Evolutionary conservation across 2,113 vertebrate genomes (phyloP), one percentile per base, ranked within the genome.

Genomic region (Meleagris gallopavo): DNA sequence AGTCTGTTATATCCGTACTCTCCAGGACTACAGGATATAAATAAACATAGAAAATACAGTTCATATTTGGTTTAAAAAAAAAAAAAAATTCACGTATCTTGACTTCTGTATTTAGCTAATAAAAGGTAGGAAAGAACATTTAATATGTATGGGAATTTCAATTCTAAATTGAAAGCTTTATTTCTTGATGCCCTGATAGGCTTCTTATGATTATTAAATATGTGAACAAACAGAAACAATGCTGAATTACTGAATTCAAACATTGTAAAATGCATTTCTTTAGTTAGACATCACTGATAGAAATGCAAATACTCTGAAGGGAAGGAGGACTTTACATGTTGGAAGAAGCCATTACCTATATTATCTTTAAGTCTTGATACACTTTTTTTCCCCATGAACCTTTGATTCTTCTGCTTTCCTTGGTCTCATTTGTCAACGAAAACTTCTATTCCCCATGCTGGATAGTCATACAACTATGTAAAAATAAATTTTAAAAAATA

Each of bases 71-170:
- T 89, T 6, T 3, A 43, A 43, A 43, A 43, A 41, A 43, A 43
- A 96, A 96, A 95, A 96, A 91, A 90, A 94, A 83, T 50, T 83
- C 75, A 87, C 66, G 62, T 85, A 85, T 87, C 66, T 86, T 95
- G 70, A 84, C 79, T 96, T 93, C 54, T 81, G 75, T 83, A 87
- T 91, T 95, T 97, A 97, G 72, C 62, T 81, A 69, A 74, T 92
- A 87, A 95, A 95, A 94, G 66, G 12, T 14, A 5, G 57, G 57
- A 71, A 88, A 90, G 74, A 86, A 43, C 36, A 67, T 80, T 93
- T 90, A 95, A 95, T 93, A 96, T 88, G 72, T 92, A 97, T 92
- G 93, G 84, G 96, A 96, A 95, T 96, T 96, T 95, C 75, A 88
- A 4, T 65, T 94, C 65, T 88, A 79, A 92, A 73, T 19, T 80